Evolutionary conservation across 2,797 vertebrate species (phyloP).

Genomic region (Danio aesculapii): DNA sequence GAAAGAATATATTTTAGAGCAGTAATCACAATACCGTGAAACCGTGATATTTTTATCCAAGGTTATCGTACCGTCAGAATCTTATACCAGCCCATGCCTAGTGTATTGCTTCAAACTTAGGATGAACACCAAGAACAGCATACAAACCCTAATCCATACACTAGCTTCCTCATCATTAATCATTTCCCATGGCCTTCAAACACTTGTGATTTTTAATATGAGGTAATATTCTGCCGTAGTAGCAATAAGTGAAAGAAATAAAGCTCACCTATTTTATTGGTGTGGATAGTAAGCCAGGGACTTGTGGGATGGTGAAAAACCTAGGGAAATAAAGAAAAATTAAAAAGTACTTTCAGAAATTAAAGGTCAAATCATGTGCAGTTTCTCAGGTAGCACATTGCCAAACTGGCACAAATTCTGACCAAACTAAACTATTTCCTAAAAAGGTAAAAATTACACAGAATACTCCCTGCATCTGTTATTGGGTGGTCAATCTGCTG

Average conservation of each 20-base stretch:
- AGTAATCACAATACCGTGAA: too few relatives aligned
- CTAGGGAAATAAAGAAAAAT: neutral
- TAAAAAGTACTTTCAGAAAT: neutral
- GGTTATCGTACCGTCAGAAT: too few relatives aligned
- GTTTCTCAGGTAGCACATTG: neutral
- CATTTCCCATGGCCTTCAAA: neutral
- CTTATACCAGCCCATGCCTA: too few relatives aligned
- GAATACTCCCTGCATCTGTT: neutral
- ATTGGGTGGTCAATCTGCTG: constrained; percentile 10
- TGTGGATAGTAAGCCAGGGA: neutral
- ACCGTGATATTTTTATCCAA: too few relatives aligned
- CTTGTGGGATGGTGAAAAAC: neutral
- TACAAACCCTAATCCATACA: neutral
- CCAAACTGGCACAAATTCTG: neutral
- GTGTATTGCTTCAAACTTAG: neutral
- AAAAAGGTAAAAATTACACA: neutral
- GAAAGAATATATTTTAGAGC: too few relatives aligned
- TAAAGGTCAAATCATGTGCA: neutral
- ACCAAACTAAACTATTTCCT: neutral
- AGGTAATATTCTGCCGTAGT: neutral
- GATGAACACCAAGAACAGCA: neutral
- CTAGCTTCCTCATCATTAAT: constrained; percentile 2
- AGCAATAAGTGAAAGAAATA: neutral
- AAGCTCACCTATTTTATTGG: neutral
- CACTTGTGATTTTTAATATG: constrained; percentile 10